Percentiles rank a stretch among this genome's conserved stretches.
Conservation (phyloP, 2,888 invertebrate genomes). For the Drosophila incognita region DNA sequence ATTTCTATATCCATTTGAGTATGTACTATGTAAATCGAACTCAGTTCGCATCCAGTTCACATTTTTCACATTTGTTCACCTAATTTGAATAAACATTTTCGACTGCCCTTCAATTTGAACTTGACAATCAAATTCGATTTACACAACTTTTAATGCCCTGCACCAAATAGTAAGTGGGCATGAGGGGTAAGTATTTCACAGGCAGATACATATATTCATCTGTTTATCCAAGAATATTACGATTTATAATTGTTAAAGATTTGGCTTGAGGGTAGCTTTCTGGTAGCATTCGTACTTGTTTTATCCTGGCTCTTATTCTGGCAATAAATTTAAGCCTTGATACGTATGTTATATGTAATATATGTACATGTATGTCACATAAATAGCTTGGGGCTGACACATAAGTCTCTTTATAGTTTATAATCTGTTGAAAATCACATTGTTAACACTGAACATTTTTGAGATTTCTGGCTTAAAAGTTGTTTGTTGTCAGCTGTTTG, state of each 20-base stretch:
- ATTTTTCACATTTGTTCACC: conserved; percentile 32
- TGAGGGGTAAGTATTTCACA: not conserved
- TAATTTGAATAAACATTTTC: conserved; percentile 68
- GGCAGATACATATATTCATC: not conserved
- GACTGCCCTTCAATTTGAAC: conserved; percentile 43
- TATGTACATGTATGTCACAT: not conserved
- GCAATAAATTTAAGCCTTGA: not conserved
- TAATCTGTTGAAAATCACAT: not conserved
- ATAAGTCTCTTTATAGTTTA: not conserved
- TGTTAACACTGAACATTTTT: not conserved
- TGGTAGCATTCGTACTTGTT: not conserved
- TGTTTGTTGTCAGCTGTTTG: not conserved
- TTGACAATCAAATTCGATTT: conserved; percentile 23
- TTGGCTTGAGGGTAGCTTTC: no score
- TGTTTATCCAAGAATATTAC: not conserved
- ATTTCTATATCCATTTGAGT: conserved; percentile 3
- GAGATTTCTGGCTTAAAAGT: not conserved
- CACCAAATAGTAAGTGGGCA: not conserved
- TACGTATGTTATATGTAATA: not conserved
- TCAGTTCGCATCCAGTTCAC: conserved; percentile 27
- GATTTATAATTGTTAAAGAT: not conserved
- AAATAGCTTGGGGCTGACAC: not conserved
- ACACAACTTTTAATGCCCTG: not conserved
- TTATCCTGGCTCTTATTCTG: not conserved
- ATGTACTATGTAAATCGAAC: conserved; percentile 45